Base-by-base conservation (phyloP, 1,140 invertebrate species). In the Megalonaias nervosa region DNA sequence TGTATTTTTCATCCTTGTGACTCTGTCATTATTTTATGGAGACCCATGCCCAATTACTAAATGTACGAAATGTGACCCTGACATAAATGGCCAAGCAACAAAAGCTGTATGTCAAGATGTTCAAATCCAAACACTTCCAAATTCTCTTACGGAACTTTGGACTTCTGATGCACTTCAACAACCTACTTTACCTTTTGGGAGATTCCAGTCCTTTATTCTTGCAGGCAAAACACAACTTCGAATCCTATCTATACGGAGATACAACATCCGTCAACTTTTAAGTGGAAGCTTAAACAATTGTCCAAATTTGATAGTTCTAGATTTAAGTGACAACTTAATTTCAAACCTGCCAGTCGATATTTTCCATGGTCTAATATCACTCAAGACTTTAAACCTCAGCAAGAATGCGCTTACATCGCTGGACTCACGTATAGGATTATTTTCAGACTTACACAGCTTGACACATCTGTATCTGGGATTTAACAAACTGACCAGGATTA, bases 261-360 rank as follows among this genome's bases (percentile, higher is more conserved):
- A 81, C 55, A 58, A 81, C 12, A 68, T 86, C 21, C 66, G 17
- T 19, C 67, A 64, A 26, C 61, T 82, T 57, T 67, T 60, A 55
- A 80, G 75, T 11, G 21, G 76, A 14, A 57, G 71, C 13, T 82
- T 86, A 16, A 66, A 66, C 17, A 75, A 74, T 21, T 82, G 74
- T 65, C 70, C 74, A 5, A 23, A 80, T 38, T 61, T 86, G 23
- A 68, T 26, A 65, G 14, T 61, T 0, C 67, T 86, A 3, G 81
- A 82, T 65, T 61, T 86, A 55, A 80, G 76, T 26, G 59, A 74
- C 16, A 86, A 86, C 69, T 26, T 77, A 57, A 80, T 86, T 55
- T 26, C 31, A 38, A 62, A 21, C 19, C 74, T 86, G n/a, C 16
- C 31, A 2, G 64, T 60, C 12, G 58, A 74, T 26, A 81, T 79